Base-by-base conservation (phyloP, 2,888 invertebrate genomes). In the Aphodius sticticus region DNA sequence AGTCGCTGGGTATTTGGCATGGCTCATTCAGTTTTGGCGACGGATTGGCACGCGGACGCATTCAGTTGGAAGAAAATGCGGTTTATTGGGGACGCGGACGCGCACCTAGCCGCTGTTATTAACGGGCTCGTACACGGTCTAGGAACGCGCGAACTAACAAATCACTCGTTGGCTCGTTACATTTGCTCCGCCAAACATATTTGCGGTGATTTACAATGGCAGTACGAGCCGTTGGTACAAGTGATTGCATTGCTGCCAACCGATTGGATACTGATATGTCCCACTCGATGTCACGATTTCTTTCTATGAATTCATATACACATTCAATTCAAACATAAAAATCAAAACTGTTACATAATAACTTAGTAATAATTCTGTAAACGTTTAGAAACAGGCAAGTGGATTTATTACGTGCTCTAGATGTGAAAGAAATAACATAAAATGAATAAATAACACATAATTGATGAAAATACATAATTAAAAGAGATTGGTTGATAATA, bases 121-220 rank as follows among this genome's bases (percentile, higher is more conserved):
- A 80, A 78, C 80, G 70, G 26, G 70, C 76, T 36, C 70, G 76
- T 81, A 83, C 83, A 83, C 75, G 79, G 77, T 16, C 79, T 77
- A 81, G 81, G 82, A 83, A 83, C 82, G 81, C 82, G 81, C 80
- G 83, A 81, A 82, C 82, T 81, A 83, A 84, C 83, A 84, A 84
- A 84, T 84, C 84, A 84, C 82, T 84, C 82, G 77, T 80, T 82
- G 80, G 82, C 83, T 84, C 82, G 82, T 84, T 84, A 83, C 81
- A 80, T 82, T 78, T 77, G 79, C 80, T 76, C 76, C 70, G 79
- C 76, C 79, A 81, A 77, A 80, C 82, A 83, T 83, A 83, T 83
- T 83, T 83, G 81, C 77, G 79, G 81, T 82, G 82, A 82, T 82
- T 78, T 78, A 78, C 75, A 38, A 69, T 70, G 78, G 36, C 70